Evolutionary conservation across 2,888 invertebrate species (phyloP), one percentile per base, ranked within the genome.

Genomic region (Clostera curtula): DNA sequence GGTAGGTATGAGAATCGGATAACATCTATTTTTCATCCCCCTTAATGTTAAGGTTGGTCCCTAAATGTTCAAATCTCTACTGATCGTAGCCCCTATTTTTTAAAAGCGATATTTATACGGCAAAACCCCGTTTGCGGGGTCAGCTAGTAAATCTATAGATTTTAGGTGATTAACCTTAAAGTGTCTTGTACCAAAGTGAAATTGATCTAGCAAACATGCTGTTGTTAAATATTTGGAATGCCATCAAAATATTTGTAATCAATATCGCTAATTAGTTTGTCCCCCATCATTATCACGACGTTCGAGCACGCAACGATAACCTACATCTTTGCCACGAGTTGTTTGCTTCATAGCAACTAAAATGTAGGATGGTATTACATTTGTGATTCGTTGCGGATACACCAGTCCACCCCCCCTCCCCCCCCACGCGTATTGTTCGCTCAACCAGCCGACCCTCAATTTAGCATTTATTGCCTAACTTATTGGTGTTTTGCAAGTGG

Each of bases 291-390:
- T 52, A 54, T 59, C 56, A 42, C 29, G 44, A 25, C 36, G 45
- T 42, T 40, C 49, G 43, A 41, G 44, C 43, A 40, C 49, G 54
- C 54, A 35, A 51, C 43, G 70, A 68, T 75, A 74, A 75, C 72
- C 74, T 58, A 70, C 64, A 68, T 70, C 59, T 60, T 44, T 43
- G 39, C 49, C 52, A 46, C 51, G 43, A 53, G 51, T 57, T 63
- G 63, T 70, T 74, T 72, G 66, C 64, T 58, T 48, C 56, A 57
- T 56, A 53, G 45, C 38, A 46, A 50, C 56, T 66, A 68, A 68
- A 68, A 66, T 59, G 59, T 50, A 56, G 62, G 65, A 72, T 57
- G 61, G 40, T 53, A 55, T 75, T 70, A 69, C 63, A 47, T 64
- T 59, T 65, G 29, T n/a, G n/a, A n/a, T 34, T 29, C 26, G 50